Conservation (phyloP, 2,113 vertebrate species). For the Platichthys stellatus region DNA sequence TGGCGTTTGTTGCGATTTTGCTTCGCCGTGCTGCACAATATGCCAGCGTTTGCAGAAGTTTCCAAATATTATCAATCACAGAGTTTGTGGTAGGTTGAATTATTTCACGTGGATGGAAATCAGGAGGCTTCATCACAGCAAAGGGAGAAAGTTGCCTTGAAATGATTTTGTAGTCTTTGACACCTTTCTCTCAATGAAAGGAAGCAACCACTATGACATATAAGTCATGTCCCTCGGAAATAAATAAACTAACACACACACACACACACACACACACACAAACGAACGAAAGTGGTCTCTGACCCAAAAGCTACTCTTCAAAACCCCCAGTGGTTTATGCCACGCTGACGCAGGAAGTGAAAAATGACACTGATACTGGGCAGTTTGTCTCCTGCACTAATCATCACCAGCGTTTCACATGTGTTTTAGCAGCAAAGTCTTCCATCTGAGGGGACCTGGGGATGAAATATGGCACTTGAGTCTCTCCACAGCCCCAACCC, state of each 20-base stretch:
- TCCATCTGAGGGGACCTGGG: slow-evolving; percentile 33
- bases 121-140: background rate
- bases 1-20: slow-evolving; percentile 32
- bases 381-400: slow-evolving; percentile 46
- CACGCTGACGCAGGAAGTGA: slow-evolving; percentile 41
- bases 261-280: background rate
- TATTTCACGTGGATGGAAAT: background rate
- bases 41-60: background rate
- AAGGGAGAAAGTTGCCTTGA: background rate
- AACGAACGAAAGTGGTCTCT: background rate
- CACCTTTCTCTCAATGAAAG: background rate
- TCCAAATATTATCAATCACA: background rate
- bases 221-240: background rate
- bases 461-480: slow-evolving; percentile 67
- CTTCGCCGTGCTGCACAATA: slow-evolving; percentile 1
- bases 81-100: background rate
- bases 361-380: slow-evolving; percentile 31
- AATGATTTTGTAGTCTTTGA: background rate
- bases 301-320: slow-evolving; percentile 9
- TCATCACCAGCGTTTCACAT: slow-evolving; percentile 37
- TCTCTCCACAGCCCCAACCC: slow-evolving; percentile 39
- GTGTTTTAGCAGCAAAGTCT: slow-evolving; percentile 35
- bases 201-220: background rate
- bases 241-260: background rate
- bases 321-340: slow-evolving; percentile 25